Evolutionary conservation across 2,797 vertebrate genomes (phyloP).

Genomic region (Hyperoplus immaculatus): DNA sequence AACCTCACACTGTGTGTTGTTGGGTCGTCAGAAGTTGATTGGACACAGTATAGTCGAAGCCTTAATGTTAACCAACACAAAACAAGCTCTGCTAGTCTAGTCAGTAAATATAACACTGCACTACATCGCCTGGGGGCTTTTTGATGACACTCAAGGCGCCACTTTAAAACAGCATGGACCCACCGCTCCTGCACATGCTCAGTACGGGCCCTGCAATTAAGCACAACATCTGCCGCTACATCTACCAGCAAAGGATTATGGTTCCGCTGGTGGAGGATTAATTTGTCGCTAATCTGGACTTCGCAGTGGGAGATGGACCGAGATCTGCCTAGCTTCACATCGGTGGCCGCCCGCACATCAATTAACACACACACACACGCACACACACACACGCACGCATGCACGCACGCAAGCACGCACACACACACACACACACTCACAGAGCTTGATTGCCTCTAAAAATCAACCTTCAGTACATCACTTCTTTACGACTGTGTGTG

Average conservation of each 20-base stretch:
- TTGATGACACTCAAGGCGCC: conserved; percentile 19
- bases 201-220: conserved; percentile 51
- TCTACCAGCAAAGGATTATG: conserved; percentile 74
- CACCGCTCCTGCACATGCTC: conserved; percentile 41
- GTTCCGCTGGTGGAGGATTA: conserved; percentile 73
- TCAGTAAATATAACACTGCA: conserved; percentile 4
- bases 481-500: not conserved
- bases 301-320: conserved; percentile 53
- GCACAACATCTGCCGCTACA: conserved; percentile 70
- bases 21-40: conserved; percentile 8
- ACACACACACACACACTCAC: conserved; percentile 8
- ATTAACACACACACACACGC: conserved; percentile 32
- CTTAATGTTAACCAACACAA: not conserved
- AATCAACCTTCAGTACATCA: not conserved
- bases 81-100: conserved; percentile 11
- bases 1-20: conserved; percentile 2
- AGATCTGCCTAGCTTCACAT: conserved; percentile 32
- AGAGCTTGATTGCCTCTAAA: conserved; percentile 31
- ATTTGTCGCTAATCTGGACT: conserved; percentile 74
- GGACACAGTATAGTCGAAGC: not conserved
- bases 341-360: conserved; percentile 7
- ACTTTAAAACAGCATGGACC: conserved; percentile 12
- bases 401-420: too few relatives aligned
- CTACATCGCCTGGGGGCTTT: not conserved
- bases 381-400: not conserved